Conservation (phyloP, 2,797 vertebrate species). For the Muraenolepis orangiensis region DNA sequence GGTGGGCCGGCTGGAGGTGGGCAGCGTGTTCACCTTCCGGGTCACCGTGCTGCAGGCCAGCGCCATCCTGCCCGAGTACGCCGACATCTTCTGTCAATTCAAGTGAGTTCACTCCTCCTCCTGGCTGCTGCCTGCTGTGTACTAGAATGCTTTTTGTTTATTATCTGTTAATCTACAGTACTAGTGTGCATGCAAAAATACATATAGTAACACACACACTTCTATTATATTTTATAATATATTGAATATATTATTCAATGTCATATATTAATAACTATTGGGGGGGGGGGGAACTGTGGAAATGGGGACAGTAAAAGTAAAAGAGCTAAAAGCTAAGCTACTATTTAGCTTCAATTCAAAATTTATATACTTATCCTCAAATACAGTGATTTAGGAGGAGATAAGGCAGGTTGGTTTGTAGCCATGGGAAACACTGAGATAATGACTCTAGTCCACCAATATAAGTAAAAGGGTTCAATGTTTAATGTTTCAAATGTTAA, state of each 20-base stretch:
- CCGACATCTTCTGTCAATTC: constrained; percentile 99
- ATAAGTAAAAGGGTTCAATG: neutral
- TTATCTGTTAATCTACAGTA: no score
- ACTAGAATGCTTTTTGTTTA: no score
- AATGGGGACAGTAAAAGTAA: neutral
- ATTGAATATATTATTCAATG: no score
- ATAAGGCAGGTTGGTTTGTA: neutral
- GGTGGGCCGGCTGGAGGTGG: constrained; percentile 86
- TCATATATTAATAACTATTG: neutral
- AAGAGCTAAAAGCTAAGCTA: neutral
- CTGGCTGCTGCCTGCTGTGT: neutral
- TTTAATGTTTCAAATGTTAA: neutral
- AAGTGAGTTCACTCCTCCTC: constrained; percentile 81
- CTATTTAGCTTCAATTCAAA: neutral
- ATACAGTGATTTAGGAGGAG: neutral
- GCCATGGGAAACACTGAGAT: neutral
- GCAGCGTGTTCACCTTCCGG: constrained; percentile 94
- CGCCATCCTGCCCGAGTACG: constrained; percentile 89
- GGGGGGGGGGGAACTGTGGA: neutral
- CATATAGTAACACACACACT: no score
- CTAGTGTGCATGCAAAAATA: no score
- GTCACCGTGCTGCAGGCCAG: constrained; percentile 95
- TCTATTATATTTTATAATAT: no score
- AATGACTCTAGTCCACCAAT: neutral
- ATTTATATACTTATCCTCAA: neutral